phyloP scores from a whole-genome alignment of 2,797 vertebrate species.

The Spinus olivaceus region DNA sequence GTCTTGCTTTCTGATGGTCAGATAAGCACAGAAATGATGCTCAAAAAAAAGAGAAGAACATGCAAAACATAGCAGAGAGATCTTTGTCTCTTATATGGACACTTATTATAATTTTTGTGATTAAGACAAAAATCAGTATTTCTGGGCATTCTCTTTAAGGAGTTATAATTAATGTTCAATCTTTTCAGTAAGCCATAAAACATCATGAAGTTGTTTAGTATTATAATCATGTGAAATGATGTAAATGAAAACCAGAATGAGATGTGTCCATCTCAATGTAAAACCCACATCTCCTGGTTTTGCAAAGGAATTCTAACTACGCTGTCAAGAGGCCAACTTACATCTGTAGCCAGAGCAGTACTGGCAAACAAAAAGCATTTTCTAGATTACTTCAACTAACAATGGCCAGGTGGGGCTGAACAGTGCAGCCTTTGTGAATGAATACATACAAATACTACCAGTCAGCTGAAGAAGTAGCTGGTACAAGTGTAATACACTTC shows the following conservation, averaged over 20 bases:
- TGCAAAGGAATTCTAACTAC: background rate
- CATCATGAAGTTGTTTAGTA: background rate
- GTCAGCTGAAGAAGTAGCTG: background rate
- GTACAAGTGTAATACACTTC: fast-evolving
- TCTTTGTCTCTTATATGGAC: fast-evolving
- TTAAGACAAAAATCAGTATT: background rate
- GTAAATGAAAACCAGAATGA: background rate
- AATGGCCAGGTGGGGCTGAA: background rate
- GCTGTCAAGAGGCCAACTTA: background rate
- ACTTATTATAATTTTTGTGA: background rate
- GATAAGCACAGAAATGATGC: background rate
- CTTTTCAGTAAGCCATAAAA: background rate
- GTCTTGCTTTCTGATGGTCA: background rate
- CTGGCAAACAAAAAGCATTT: background rate
- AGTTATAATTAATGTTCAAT: background rate
- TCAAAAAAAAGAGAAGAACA: background rate
- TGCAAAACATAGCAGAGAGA: background rate
- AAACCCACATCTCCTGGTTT: background rate
- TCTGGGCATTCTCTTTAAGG: background rate
- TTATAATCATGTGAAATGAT: fast-evolving
- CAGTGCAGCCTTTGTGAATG: background rate
- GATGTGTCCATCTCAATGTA: background rate
- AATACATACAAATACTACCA: background rate
- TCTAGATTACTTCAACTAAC: background rate
- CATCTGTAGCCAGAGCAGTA: background rate